Conservation (phyloP, 2,888 invertebrate genomes). For the Hypomecis punctinalis region DNA sequence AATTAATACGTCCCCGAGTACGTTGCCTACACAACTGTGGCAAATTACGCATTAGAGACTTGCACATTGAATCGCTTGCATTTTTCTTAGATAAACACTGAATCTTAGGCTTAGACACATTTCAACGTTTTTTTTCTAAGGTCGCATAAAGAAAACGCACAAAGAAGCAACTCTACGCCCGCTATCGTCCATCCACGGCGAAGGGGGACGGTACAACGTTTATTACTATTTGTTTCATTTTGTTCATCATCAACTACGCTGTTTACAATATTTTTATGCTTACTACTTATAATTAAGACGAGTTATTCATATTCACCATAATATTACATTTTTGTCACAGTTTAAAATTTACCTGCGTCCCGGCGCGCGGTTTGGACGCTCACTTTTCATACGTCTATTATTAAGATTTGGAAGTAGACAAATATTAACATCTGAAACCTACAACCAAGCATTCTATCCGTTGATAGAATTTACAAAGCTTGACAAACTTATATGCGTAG, state of each 20-base stretch:
- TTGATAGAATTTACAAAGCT: too few relatives aligned
- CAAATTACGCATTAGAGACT: too few relatives aligned
- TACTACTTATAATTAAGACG: slow-evolving; percentile 69
- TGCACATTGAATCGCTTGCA: too few relatives aligned
- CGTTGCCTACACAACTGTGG: too few relatives aligned
- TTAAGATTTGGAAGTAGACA: neutral
- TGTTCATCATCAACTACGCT: slow-evolving; percentile 38
- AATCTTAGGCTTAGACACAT: neutral
- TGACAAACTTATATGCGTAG: too few relatives aligned
- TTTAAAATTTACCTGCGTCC: slow-evolving; percentile 51
- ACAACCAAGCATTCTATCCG: too few relatives aligned
- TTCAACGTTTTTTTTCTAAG: neutral
- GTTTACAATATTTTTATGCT: slow-evolving; percentile 71
- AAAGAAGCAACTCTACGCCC: slow-evolving; percentile 23
- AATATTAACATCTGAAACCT: too few relatives aligned
- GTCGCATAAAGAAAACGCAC: slow-evolving; percentile 19
- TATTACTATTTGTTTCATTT: slow-evolving; percentile 35
- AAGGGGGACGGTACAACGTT: slow-evolving; percentile 30
- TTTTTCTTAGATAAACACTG: too few relatives aligned
- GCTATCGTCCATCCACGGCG: slow-evolving; percentile 26
- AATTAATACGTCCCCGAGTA: too few relatives aligned
- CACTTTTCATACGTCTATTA: slow-evolving; percentile 14
- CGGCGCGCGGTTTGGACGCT: slow-evolving; percentile 32
- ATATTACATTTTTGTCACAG: slow-evolving; percentile 55
- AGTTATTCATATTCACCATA: slow-evolving; percentile 50